A percentile compares a stretch with the other conserved stretches of the same genome.
phyloP scores from a whole-genome alignment of 2,888 invertebrate species.

The Xanthia icteritia region DNA sequence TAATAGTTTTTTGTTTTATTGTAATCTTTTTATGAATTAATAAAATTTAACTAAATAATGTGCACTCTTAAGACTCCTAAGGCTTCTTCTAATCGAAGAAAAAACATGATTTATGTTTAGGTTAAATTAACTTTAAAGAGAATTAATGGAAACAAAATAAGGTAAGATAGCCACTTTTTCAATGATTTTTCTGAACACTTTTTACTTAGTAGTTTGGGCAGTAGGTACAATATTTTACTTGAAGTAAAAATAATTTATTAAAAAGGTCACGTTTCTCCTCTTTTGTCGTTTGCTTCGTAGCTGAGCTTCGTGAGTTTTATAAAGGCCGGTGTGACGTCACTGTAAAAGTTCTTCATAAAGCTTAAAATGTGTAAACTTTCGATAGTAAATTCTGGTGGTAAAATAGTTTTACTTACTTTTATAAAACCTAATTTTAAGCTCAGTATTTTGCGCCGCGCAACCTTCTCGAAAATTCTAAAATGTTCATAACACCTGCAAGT shows the following conservation, averaged over 20 bases:
- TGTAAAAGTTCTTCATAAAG: conserved; percentile 42
- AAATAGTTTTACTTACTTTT: conserved; percentile 43
- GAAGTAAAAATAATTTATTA: conserved; percentile 35
- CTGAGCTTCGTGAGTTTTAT: conserved; percentile 39
- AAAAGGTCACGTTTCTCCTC: conserved; percentile 39
- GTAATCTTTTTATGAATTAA: background rate
- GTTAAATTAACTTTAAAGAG: background rate
- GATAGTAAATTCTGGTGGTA: conserved; percentile 24
- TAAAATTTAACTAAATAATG: background rate
- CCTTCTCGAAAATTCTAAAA: conserved; percentile 22
- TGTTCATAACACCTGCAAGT: conserved; percentile 33
- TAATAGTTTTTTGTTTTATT: conserved; percentile 3
- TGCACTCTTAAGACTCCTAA: background rate
- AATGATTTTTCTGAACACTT: background rate
- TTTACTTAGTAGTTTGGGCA: background rate
- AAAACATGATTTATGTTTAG: background rate
- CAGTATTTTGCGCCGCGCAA: conserved; percentile 7
- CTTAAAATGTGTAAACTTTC: conserved; percentile 35
- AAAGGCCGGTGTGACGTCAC: conserved; percentile 43
- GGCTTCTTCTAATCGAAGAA: too few relatives aligned
- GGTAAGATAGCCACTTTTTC: background rate
- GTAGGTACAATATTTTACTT: conserved; percentile 15
- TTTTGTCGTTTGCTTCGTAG: conserved; percentile 37
- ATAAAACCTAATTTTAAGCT: conserved; percentile 11
- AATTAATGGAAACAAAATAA: conserved; percentile 1